phyloP scores from a whole-genome alignment of 30 jellyfish, hydroid and myxozoan species.

The Hydra vulgaris region DNA sequence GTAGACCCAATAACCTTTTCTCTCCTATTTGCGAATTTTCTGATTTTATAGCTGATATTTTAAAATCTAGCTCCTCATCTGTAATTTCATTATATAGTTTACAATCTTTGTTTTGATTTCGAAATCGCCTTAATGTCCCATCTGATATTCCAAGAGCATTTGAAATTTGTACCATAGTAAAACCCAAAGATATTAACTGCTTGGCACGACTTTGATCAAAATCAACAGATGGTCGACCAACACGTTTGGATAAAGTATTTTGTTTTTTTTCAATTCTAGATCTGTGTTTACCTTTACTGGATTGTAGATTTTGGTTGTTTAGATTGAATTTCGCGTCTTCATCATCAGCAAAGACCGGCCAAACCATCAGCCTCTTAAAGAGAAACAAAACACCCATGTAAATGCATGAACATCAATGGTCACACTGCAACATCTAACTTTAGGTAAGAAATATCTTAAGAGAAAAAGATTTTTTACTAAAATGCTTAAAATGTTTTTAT shows the following conservation, averaged over 20 bases:
- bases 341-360: neutral
- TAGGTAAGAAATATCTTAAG: too few relatives aligned
- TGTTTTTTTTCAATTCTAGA: neutral
- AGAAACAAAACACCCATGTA: slow-evolving; percentile 6
- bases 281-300: neutral
- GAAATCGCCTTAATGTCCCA: slow-evolving; percentile 33
- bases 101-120: slow-evolving; percentile 9
- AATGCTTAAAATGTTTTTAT: too few relatives aligned
- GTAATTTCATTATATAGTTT: slow-evolving; percentile 11
- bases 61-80: slow-evolving; percentile 23
- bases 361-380: slow-evolving; percentile 18
- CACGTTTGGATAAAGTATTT: slow-evolving; percentile 6
- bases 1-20: slow-evolving; percentile 26
- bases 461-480: too few relatives aligned
- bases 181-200: slow-evolving; percentile 25
- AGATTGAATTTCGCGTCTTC: neutral
- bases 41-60: slow-evolving; percentile 12
- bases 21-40: slow-evolving; percentile 29
- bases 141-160: slow-evolving; percentile 37
- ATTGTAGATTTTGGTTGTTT: neutral
- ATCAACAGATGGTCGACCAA: slow-evolving; percentile 22
- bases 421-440: neutral
- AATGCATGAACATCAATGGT: slow-evolving; percentile 31
- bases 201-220: slow-evolving; percentile 32
- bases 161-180: slow-evolving; percentile 33